Percentiles rank a stretch among this genome's conserved stretches.
Evolutionary conservation across 2,113 vertebrate species (phyloP).

Genomic region (Balaenoptera acutorostrata): DNA sequence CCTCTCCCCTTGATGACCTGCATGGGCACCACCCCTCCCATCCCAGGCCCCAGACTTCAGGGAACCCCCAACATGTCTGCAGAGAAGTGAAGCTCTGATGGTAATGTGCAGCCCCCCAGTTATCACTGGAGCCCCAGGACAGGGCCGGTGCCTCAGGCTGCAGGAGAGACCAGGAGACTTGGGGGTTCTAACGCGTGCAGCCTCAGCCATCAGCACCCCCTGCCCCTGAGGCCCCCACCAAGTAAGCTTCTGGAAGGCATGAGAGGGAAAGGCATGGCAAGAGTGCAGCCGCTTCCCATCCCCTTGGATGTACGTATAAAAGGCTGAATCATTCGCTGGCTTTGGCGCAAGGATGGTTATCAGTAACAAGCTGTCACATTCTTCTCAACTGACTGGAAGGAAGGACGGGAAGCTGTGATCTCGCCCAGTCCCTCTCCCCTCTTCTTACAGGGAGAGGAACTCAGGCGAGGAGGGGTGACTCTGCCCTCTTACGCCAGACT

Average conservation of each 20-base stretch:
- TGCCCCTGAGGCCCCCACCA: neutral
- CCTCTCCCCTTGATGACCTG: neutral
- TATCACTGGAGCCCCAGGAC: accelerated
- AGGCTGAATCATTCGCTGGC: neutral
- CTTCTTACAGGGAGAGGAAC: neutral
- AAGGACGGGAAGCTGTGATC: neutral
- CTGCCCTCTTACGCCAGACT: neutral
- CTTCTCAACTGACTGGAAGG: neutral
- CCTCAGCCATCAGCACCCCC: no score
- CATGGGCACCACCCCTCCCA: neutral
- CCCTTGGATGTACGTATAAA: accelerated
- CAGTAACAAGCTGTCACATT: accelerated
- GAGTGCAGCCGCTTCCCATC: neutral
- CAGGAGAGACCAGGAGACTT: neutral
- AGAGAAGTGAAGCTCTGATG: neutral
- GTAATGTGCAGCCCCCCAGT: neutral
- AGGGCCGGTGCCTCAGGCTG: neutral
- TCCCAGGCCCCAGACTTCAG: neutral
- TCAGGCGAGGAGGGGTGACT: neutral
- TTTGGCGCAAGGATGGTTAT: neutral
- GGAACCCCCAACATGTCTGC: neutral
- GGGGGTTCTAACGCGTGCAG: neutral
- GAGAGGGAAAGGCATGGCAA: neutral
- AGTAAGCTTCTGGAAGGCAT: neutral
- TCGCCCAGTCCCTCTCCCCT: accelerated